Base-by-base conservation (phyloP, 2,888 invertebrate species). In the Drosophila crucigera region DNA sequence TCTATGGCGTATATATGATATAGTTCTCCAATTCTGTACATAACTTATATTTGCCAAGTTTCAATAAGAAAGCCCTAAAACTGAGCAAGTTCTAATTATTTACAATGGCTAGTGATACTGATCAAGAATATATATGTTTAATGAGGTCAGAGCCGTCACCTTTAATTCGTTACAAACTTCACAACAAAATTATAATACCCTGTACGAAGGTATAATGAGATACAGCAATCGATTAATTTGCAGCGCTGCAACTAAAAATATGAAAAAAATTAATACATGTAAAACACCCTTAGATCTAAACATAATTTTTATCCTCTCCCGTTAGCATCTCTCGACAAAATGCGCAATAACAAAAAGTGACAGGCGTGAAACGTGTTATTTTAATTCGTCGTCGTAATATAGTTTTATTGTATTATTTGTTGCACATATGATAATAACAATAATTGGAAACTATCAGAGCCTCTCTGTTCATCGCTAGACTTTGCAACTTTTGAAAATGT, bases 281-380 rank as follows among this genome's bases (percentile, higher is more conserved):
- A 19, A 58, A 30, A 11, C 41, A 58, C 41, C 58, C 19, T 9
- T 30, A 43, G 3, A 43, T 43, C 16, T 31, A 2, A 16, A 16
- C 56, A 16, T 58, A 4, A 11, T 31, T 25, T 31, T 1, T 0
- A 22, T 31, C 2, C 31, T 58, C 41, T 58, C 22, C 31, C 41
- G 41, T 58, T 43, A 31, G 41, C 58, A 58, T 30, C 41, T 22
- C 31, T 58, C 16, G 10, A 58, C n/a, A 16, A n/a, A 39, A 39
- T 58, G 56, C 58, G 16, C 39, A 41, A 58, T 31, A 58, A 31
- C 10, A 39, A 30, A 58, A 43, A 31, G 11, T 55, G 56, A 39
- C 39, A 37, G 39, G 39, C 22, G 10, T 16, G 30, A 31, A 31
- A 22, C 1, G 30, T 39, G 28, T 56, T 56, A 4, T 56, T 11